Evolutionary conservation across 2,888 invertebrate species (phyloP).

Genomic region (Drymonia ruficornis): DNA sequence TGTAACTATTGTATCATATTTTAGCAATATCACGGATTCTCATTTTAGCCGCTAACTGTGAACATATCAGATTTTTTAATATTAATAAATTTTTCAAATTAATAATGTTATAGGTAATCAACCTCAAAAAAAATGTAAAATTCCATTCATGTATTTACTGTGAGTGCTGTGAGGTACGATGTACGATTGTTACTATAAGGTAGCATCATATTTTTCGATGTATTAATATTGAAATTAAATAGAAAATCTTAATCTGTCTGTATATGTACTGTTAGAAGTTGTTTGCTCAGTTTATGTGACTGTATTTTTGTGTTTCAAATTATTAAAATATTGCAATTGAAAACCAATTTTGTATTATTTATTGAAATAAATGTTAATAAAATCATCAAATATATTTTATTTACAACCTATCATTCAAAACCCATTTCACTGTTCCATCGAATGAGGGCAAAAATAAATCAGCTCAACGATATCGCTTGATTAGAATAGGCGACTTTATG

Average conservation of each 20-base stretch:
- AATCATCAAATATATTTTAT: constrained; percentile 61
- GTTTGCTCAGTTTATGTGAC: constrained; percentile 75
- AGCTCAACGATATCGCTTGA: no score
- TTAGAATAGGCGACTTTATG: no score
- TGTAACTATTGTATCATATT: neutral
- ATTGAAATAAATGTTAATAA: constrained; percentile 84
- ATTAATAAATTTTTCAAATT: constrained; percentile 29
- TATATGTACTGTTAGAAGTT: constrained; percentile 60
- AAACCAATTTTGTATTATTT: constrained; percentile 82
- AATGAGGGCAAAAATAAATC: no score
- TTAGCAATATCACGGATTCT: neutral
- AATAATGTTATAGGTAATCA: constrained; percentile 38
- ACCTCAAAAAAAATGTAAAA: constrained; percentile 50
- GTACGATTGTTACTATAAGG: constrained; percentile 57
- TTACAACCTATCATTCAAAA: constrained; percentile 8
- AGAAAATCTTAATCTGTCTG: constrained; percentile 50
- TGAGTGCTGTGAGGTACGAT: constrained; percentile 31
- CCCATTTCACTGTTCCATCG: no score
- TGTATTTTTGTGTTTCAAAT: constrained; percentile 68
- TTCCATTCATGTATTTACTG: constrained; percentile 70
- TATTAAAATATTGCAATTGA: constrained; percentile 70
- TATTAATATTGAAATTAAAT: constrained; percentile 55
- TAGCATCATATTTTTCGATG: constrained; percentile 72
- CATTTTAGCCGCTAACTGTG: constrained; percentile 3
- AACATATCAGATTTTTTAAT: constrained; percentile 16